Percentiles rank a stretch among this genome's conserved stretches.
Evolutionary conservation across 2,797 vertebrate species (phyloP).

Genomic region (Mus caroli): DNA sequence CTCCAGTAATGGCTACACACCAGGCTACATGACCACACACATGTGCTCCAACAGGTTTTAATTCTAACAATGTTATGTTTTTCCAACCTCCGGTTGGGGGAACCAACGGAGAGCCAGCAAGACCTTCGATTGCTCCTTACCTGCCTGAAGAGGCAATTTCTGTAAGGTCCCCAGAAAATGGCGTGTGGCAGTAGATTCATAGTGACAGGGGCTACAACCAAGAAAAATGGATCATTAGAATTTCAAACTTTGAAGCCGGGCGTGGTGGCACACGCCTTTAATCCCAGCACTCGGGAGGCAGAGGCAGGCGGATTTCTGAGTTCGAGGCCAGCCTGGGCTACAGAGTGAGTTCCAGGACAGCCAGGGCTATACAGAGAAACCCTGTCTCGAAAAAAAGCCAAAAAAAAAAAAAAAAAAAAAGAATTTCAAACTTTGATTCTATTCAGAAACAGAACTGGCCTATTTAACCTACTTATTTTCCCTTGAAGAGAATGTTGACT

Average conservation of each 20-base stretch:
- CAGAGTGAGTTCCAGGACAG: too few species aligned
- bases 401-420: too few species aligned
- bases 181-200: constrained; percentile 32
- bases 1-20: background rate
- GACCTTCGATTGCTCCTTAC: constrained; percentile 80
- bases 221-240: constrained; percentile 78
- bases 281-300: too few species aligned
- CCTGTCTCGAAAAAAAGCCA: too few species aligned
- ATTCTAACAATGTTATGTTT: background rate
- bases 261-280: too few species aligned
- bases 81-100: too few species aligned
- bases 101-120: background rate
- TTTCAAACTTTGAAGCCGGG: background rate
- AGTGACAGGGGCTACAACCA: constrained; percentile 65
- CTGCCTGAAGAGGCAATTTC: constrained; percentile 80
- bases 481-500: background rate
- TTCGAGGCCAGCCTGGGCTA: too few species aligned
- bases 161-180: constrained; percentile 71
- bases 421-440: constrained; percentile 6
- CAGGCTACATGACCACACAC: background rate
- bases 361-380: too few species aligned
- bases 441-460: background rate
- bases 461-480: background rate
- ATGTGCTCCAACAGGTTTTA: background rate
- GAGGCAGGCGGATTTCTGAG: too few species aligned